Evolutionary conservation across 2,888 invertebrate species (phyloP), one percentile per base, ranked within the genome.

Genomic region (Aleiodes alternator): DNA sequence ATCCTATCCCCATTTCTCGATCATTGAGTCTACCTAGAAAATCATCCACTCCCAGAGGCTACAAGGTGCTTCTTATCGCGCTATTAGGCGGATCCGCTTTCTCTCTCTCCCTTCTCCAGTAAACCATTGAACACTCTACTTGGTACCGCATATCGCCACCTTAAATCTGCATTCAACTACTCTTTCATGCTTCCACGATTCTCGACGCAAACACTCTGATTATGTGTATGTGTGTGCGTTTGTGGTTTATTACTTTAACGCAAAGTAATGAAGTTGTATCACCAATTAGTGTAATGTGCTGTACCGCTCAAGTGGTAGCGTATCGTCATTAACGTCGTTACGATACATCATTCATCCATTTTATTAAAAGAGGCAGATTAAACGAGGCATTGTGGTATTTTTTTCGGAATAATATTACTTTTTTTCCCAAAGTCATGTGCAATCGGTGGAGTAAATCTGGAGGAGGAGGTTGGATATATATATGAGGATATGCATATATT

Each of bases 231-330:
- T 29, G 34, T 4, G 74, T 68, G 72, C 75, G 72, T 69, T 64
- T 72, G 64, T 73, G 73, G 75, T 78, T 84, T 84, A 86, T 87
- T 87, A 86, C 83, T 84, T 80, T 85, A 83, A 85, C 83, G 86
- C 83, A 79, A 81, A 83, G 85, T 86, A 87, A 87, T 87, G 86
- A 86, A 86, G 85, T 83, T 85, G 85, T 84, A 84, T 80, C 84
- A 80, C 83, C 86, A 86, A 85, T 85, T 85, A 85, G 83, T 78
- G 79, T 81, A 82, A 82, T 82, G 80, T 73, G 70, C 29, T 74
- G 61, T 14, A 61, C 56, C 56, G 53, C 51, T 56, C 14, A 61
- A 61, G 61, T 61, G 76, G 82, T 81, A 80, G 77, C 79, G 79
- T 82, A 79, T 82, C 81, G 78, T 80, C 81, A 79, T 82, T 81